A percentile compares a stretch with the other conserved stretches of the same genome.
phyloP scores from a whole-genome alignment of 2,797 vertebrate species.

The Microhierax caerulescens region DNA sequence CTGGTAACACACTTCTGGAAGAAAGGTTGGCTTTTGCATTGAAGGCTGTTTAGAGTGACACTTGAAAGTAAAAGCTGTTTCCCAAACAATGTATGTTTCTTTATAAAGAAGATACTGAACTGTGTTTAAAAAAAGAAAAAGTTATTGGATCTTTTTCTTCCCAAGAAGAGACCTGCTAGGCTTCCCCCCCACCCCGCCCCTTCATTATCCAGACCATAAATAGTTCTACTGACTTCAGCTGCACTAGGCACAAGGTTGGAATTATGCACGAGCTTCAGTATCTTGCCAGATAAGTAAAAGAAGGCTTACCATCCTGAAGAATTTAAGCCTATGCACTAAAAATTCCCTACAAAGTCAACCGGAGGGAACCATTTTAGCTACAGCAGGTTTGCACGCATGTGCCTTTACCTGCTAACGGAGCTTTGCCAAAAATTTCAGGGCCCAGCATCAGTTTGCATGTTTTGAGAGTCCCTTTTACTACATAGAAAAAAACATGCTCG shows the following conservation, averaged over 20 bases:
- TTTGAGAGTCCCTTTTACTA: not conserved
- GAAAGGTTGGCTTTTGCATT: not conserved
- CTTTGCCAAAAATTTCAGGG: not conserved
- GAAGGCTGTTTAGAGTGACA: not conserved
- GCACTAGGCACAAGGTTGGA: not conserved
- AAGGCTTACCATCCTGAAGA: not conserved
- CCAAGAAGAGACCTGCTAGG: not conserved
- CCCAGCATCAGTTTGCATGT: not conserved
- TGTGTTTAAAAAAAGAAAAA: not conserved
- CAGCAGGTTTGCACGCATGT: accelerated
- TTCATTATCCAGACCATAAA: not conserved
- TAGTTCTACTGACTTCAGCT: not conserved
- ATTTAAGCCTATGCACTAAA: not conserved
- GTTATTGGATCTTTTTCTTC: not conserved
- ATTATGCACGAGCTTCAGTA: not conserved
- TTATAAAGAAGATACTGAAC: not conserved
- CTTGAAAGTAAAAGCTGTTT: not conserved
- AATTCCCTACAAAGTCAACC: not conserved
- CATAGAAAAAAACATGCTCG: not conserved
- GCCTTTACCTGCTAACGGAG: not conserved
- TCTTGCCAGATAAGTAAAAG: not conserved
- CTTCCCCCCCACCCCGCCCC: too few relatives aligned
- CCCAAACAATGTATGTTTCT: not conserved
- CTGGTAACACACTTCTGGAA: not conserved
- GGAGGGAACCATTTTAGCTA: not conserved